These are phyloP conservation scores for Coreoperca whiteheadi DNA, from an alignment of 2,113 vertebrate species.

Conservation along the genomic window DNA sequence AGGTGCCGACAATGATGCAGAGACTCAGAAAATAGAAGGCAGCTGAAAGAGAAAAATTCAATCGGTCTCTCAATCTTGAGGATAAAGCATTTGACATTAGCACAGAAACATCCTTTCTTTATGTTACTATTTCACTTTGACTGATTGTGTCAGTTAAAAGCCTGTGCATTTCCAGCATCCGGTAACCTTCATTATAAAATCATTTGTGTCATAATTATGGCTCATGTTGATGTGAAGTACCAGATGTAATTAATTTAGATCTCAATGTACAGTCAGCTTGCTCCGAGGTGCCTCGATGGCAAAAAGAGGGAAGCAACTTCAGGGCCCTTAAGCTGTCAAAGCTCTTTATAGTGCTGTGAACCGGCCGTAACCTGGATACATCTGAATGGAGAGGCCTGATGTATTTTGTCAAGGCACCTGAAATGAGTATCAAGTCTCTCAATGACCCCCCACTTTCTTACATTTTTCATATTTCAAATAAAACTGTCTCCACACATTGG, in stretches of 20 bases:
- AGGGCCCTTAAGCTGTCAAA: not conserved
- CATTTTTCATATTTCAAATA: no score
- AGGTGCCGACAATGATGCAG: accelerated
- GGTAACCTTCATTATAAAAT: not conserved
- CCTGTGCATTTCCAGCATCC: not conserved
- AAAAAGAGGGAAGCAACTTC: not conserved
- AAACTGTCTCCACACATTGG: no score
- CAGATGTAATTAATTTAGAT: not conserved
- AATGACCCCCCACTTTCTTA: no score
- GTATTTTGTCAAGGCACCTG: not conserved
- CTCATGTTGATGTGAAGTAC: not conserved
- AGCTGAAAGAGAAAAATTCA: not conserved
- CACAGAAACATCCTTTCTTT: not conserved
- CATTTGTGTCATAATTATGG: not conserved
- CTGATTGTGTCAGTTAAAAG: constrained; percentile 1
- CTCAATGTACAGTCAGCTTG: not conserved
- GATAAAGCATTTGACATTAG: not conserved
- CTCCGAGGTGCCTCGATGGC: not conserved
- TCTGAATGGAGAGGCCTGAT: not conserved
- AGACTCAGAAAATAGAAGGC: not conserved
- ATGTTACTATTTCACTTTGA: not conserved
- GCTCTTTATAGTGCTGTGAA: not conserved
- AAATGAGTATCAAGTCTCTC: not conserved
- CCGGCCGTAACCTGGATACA: not conserved
- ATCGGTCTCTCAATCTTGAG: not conserved